A percentile compares a stretch with the other conserved stretches of the same genome.
phyloP scores from a whole-genome alignment of 2,797 vertebrate species.

The Alfaro cultratus region DNA sequence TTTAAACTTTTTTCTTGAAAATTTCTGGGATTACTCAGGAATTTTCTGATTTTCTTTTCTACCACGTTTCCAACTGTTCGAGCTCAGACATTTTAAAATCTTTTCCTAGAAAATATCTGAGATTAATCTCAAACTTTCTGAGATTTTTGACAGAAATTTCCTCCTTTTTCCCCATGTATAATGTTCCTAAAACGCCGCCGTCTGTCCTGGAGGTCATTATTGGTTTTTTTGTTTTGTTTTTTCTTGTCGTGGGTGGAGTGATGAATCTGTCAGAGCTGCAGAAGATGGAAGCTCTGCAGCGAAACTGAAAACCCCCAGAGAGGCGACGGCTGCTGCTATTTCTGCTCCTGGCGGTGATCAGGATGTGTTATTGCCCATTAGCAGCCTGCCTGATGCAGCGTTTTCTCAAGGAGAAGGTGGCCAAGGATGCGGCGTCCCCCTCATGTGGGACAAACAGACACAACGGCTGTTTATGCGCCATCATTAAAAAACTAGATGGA shows the following conservation, averaged over 20 bases:
- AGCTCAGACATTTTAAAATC: no score
- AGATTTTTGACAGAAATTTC: no score
- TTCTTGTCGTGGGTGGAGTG: constrained; percentile 37
- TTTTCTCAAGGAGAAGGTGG: constrained; percentile 74
- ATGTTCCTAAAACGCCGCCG: no score
- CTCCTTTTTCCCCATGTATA: no score
- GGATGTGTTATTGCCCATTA: constrained; percentile 55
- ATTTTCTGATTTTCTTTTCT: no score
- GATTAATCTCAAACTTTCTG: no score
- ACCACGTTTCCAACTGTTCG: no score
- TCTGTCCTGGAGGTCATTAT: not conserved
- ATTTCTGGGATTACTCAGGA: no score
- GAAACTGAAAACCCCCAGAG: constrained; percentile 68
- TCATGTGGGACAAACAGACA: constrained; percentile 41
- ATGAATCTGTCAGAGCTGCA: constrained; percentile 62
- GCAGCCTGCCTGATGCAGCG: constrained; percentile 68
- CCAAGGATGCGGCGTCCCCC: constrained; percentile 64
- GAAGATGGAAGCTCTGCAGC: constrained; percentile 68
- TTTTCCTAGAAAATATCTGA: no score
- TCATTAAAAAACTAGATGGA: constrained; percentile 12
- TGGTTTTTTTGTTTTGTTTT: not conserved
- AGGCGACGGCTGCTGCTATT: constrained; percentile 37
- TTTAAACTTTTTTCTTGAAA: no score
- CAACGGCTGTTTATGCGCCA: constrained; percentile 15
- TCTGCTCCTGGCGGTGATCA: constrained; percentile 6